These are phyloP conservation scores for Fragariocoptes setiger DNA, from an alignment of 1,140 invertebrate genomes.

Conservation along the genomic window DNA sequence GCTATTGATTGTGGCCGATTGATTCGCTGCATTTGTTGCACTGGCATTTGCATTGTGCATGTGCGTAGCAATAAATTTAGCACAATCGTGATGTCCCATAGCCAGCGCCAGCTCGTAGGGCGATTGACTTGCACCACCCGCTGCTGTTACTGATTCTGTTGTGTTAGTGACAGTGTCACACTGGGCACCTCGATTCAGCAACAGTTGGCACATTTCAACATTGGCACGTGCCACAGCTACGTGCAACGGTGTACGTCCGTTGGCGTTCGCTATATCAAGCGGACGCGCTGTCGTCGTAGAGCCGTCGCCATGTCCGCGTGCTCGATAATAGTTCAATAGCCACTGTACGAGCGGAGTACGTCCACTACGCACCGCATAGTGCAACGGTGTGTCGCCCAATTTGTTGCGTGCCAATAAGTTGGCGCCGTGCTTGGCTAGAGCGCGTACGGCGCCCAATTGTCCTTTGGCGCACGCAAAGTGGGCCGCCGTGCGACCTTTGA, in stretches of 20 bases:
- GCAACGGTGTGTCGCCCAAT: slow-evolving; percentile 57
- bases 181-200: slow-evolving; percentile 43
- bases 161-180: too few relatives aligned
- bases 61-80: too few relatives aligned
- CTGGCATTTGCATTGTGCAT: too few relatives aligned
- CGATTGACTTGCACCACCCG: too few relatives aligned
- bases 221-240: slow-evolving; percentile 76
- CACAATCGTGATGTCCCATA: too few relatives aligned
- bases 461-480: slow-evolving; percentile 51
- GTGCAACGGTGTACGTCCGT: slow-evolving; percentile 66
- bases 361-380: slow-evolving; percentile 73
- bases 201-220: slow-evolving; percentile 60
- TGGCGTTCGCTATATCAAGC: slow-evolving; percentile 58
- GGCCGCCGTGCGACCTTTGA: slow-evolving; percentile 49
- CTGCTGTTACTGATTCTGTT: too few relatives aligned
- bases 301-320: too few relatives aligned
- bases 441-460: slow-evolving; percentile 45
- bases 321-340: slow-evolving; percentile 42
- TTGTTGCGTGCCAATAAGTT: slow-evolving; percentile 73
- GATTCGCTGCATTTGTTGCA: too few relatives aligned
- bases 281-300: too few relatives aligned
- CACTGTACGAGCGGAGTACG: slow-evolving; percentile 29
- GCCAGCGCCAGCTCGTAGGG: too few relatives aligned
- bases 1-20: too few relatives aligned
- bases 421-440: slow-evolving; percentile 36